These are phyloP conservation scores for Camponotus pennsylvanicus DNA, from an alignment of 1,140 invertebrate species.

Conservation along the genomic window DNA sequence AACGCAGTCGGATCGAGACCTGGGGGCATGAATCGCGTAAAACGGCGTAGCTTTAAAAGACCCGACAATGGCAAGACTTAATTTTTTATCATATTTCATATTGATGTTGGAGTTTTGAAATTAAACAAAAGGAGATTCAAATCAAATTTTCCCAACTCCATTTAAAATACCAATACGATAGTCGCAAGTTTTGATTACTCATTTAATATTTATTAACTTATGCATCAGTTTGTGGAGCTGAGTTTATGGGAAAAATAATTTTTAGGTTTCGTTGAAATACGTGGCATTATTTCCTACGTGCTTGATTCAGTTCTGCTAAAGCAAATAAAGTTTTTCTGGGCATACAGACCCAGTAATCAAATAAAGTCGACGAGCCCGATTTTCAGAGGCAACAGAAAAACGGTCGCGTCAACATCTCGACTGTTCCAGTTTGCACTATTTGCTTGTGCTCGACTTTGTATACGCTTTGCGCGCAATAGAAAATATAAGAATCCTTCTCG, in stretches of 20 bases:
- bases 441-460: constrained; percentile 39
- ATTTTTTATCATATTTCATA: constrained; percentile 27
- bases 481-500: constrained; percentile 31
- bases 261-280: constrained; percentile 16
- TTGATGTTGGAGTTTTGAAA: not conserved
- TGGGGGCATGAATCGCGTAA: constrained; percentile 34
- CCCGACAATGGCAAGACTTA: constrained; percentile 38
- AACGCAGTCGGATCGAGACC: constrained; percentile 2
- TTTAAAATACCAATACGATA: too few relatives aligned
- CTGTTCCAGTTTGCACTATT: constrained; percentile 42
- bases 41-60: not conserved
- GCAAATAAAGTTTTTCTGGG: constrained; percentile 20
- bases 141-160: not conserved
- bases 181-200: not conserved
- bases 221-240: not conserved
- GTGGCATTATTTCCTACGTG: constrained; percentile 20
- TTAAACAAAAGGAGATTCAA: constrained; percentile 2
- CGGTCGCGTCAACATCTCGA: constrained; percentile 53
- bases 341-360: constrained; percentile 49
- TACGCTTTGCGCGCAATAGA: not conserved
- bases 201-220: not conserved
- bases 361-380: constrained; percentile 49
- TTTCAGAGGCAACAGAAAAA: constrained; percentile 25
- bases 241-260: not conserved
- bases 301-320: constrained; percentile 25